Base-by-base conservation (phyloP, 2,888 invertebrate species). In the Microplitis deprimator region DNA sequence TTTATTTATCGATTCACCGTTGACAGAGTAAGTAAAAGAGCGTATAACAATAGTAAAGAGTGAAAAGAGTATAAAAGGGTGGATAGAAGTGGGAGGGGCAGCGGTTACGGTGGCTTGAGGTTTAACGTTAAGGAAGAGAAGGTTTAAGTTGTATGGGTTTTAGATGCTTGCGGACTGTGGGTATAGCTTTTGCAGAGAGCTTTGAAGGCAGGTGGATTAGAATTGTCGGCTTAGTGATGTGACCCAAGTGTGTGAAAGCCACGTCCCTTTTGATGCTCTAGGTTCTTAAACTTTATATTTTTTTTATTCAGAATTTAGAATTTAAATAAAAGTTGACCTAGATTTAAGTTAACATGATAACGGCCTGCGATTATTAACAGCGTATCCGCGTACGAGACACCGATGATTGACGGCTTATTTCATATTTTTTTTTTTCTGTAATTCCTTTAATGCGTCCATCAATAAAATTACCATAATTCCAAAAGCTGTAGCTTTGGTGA, bases 321-420 rank as follows among this genome's bases (percentile, higher is more conserved):
- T 50, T 50, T 50, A 65, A 65, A 65, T 38, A 65, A 65, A 65
- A 65, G 65, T 65, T 65, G 13, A 29, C 20, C 65, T 38, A 29
- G 7, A 62, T 62, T 62, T n/a, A 7, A 62, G 62, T 62, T 41
- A 10, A 41, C 41, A 10, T 41, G 8, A 41, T 6, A 10, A 1
- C 10, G 41, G 4, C 8, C 10, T 41, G 41, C 10, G 10, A 41
- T 41, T 7, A 41, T 41, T 13, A 13, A 50, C 10, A 50, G 0
- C 29, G 29, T 29, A 29, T 29, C 29, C 29, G 4, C 29, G 29
- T 50, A 50, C 8, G 50, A 8, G 50, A 50, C 8, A 41, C 7
- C 10, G 4, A 50, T 50, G 50, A 50, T 50, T 50, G 50, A 50
- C 50, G 50, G 29, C 13, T 3, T 50, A 13, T 13, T 50, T 50